Evolutionary conservation across 2,888 invertebrate genomes (phyloP).

Genomic region (Hypselothyrea guttata): DNA sequence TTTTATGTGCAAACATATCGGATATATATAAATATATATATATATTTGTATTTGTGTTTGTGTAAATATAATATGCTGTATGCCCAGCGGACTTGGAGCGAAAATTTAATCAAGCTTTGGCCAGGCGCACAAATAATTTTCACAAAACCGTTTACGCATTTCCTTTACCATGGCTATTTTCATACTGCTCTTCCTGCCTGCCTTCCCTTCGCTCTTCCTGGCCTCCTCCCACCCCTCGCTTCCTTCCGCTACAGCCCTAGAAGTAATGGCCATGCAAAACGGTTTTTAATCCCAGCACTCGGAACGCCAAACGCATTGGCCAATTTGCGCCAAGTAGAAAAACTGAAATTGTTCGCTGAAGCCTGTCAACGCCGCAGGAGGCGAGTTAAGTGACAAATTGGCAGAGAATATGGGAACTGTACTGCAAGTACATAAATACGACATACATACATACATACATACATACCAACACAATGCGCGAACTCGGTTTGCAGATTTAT

Average conservation of each 20-base stretch:
- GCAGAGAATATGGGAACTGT: constrained; percentile 14
- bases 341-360: constrained; percentile 33
- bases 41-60: constrained; percentile 6
- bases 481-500: constrained; percentile 3
- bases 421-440: constrained; percentile 1
- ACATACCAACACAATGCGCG: not conserved
- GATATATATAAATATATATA: not conserved
- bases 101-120: constrained; percentile 67
- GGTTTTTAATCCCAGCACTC: constrained; percentile 64
- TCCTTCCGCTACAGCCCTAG: not conserved
- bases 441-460: not conserved
- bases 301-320: constrained; percentile 56
- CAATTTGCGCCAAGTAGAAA: constrained; percentile 55
- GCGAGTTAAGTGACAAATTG: constrained; percentile 48
- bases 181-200: not conserved
- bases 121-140: constrained; percentile 62
- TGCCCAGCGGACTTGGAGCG: constrained; percentile 54
- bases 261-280: constrained; percentile 64
- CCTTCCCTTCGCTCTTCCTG: too few relatives aligned
- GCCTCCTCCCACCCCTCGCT: not conserved
- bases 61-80: constrained; percentile 38
- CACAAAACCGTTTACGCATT: constrained; percentile 69
- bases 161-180: constrained; percentile 35
- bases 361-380: constrained; percentile 43
- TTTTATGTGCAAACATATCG: not conserved